phyloP scores from a whole-genome alignment of 2,888 invertebrate species.

The Acrobeloides nanus region DNA sequence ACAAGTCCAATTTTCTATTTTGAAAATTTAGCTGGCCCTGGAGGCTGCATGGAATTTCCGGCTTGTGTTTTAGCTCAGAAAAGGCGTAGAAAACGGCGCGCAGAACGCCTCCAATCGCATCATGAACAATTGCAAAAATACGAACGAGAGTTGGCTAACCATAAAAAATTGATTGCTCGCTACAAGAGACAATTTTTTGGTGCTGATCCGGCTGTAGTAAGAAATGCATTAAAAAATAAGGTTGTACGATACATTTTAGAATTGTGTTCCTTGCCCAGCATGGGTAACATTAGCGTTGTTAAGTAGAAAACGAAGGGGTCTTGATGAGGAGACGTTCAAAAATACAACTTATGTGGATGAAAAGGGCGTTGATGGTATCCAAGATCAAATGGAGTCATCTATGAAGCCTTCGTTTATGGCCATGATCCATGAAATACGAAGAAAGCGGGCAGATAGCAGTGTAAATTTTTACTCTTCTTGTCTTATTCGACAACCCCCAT shows the following conservation, averaged over 20 bases:
- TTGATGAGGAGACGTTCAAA: no score
- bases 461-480: no score
- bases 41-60: slow-evolving; percentile 42
- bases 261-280: slow-evolving; percentile 45
- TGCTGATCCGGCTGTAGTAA: slow-evolving; percentile 27
- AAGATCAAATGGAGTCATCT: no score
- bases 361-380: no score
- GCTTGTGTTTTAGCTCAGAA: slow-evolving; percentile 43
- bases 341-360: no score
- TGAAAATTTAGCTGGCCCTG: not conserved
- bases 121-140: slow-evolving; percentile 22
- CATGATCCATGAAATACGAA: no score
- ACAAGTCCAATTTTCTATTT: not conserved
- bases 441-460: no score
- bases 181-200: slow-evolving; percentile 44
- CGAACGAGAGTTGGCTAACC: slow-evolving; percentile 8
- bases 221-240: not conserved
- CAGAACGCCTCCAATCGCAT: slow-evolving; percentile 30
- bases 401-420: no score
- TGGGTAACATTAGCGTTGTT: slow-evolving; percentile 45
- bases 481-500: no score
- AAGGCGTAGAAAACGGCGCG: slow-evolving; percentile 38
- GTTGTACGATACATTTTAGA: slow-evolving; percentile 14
- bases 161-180: slow-evolving; percentile 29
- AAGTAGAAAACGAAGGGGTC: no score